Evolutionary conservation across 2,888 invertebrate genomes (phyloP).

Genomic region (Gortyna flavago): DNA sequence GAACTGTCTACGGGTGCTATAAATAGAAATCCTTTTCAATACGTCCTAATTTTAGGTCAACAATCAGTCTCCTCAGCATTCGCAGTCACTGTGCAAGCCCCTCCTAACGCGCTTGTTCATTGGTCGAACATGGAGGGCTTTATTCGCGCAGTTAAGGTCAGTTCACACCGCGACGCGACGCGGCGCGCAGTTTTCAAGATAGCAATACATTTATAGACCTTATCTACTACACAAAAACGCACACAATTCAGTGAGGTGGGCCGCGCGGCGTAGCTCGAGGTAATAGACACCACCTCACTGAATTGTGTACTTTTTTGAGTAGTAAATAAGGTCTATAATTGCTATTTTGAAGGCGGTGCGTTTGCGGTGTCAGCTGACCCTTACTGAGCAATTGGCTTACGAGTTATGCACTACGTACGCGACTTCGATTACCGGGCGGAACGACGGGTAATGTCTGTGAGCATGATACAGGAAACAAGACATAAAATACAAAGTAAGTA

Average conservation of each 20-base stretch:
- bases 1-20: background rate
- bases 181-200: no score
- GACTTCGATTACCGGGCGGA: constrained; percentile 31
- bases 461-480: constrained; percentile 31
- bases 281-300: no score
- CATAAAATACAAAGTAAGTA: constrained; percentile 22
- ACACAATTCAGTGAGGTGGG: no score
- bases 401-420: constrained; percentile 7
- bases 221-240: no score
- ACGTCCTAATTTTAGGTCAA: constrained; percentile 38
- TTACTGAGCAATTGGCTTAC: constrained; percentile 29
- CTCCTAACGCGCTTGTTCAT: constrained; percentile 30
- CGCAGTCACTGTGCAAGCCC: constrained; percentile 16
- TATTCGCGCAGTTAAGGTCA: constrained; percentile 46
- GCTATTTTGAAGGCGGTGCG: no score
- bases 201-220: no score
- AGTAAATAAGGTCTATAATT: no score
- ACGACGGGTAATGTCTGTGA: constrained; percentile 27
- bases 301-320: no score
- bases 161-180: no score
- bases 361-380: no score
- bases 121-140: constrained; percentile 38
- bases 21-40: constrained; percentile 40
- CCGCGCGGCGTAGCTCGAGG: no score
- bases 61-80: constrained; percentile 38